These are phyloP conservation scores for Indicator maculatus DNA, from an alignment of 2,113 vertebrate genomes.

Conservation along the genomic window DNA sequence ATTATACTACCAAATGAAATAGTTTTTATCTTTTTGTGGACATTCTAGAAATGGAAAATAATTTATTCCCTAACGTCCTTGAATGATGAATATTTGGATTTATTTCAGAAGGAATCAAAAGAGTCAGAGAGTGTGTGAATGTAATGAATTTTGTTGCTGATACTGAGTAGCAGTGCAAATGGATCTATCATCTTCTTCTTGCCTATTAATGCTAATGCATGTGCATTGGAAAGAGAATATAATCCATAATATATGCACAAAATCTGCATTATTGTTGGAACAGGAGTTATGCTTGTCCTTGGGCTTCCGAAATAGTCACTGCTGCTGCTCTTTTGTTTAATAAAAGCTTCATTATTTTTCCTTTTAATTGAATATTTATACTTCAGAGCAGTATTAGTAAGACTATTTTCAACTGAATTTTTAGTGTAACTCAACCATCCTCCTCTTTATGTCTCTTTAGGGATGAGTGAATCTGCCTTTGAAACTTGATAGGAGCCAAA, in stretches of 20 bases:
- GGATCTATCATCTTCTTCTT: conserved; percentile 18
- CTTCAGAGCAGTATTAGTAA: conserved; percentile 33
- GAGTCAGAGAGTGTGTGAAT: not conserved
- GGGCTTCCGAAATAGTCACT: conserved; percentile 1
- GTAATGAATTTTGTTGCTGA: conserved; percentile 24
- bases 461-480: not conserved
- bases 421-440: not conserved
- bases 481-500: not conserved
- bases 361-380: conserved; percentile 59
- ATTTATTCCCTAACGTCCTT: not conserved
- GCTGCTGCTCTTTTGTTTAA: conserved; percentile 49
- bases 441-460: not conserved
- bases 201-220: conserved; percentile 52
- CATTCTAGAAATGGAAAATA: conserved; percentile 28
- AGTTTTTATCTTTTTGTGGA: conserved; percentile 44
- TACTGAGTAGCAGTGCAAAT: conserved; percentile 17
- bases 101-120: conserved; percentile 42
- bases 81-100: conserved; percentile 43
- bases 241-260: conserved; percentile 35
- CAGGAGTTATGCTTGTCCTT: conserved; percentile 18
- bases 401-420: conserved; percentile 14
- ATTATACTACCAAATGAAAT: conserved; percentile 54
- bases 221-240: conserved; percentile 17
- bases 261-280: conserved; percentile 28
- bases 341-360: conserved; percentile 66